Base-by-base conservation (phyloP, 2,888 invertebrate species). In the Sarcophaga subvicina region DNA sequence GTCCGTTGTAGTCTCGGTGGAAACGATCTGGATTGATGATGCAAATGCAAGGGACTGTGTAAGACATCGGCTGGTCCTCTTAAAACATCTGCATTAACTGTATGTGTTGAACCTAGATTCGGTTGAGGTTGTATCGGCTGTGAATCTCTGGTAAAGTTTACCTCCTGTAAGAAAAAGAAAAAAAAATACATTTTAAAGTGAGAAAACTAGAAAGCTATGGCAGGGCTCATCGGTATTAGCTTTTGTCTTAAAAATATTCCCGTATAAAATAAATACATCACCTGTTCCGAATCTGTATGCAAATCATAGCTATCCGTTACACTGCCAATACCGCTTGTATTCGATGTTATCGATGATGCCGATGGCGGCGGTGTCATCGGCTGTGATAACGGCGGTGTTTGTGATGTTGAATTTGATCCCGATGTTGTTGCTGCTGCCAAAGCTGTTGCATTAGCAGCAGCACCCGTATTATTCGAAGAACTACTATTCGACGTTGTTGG, bases 1-100 rank as follows among this genome's bases (percentile, higher is more conserved):
- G 97, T 97, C 86, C 97, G 94, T 88, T 96, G 96, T 37, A 97
- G 94, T 59, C 96, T 94, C 4, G 96, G 96, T 72, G 96, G 95
- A 91, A 95, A 95, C 83, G 95, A 95, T 89, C 95, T 95, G 80
- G 95, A 95, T 93, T 97, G 97, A 89, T 97, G 97, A 86, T 96
- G 94, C 47, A 96, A 94, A 90, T 94, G 95, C 80, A 95, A 93
- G 2, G 94, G 91, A 93, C 95, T 93, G 93, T 95, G 93, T 93
- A 96, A 95, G 27, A 94, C 91, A 80, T 95, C 95, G 77, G 95
- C 83, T 27, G 89, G 80, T 79, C 94, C 94, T 73, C 94, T 94
- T 88, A 94, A 89, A 49, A 94, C 89, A 85, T 93, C 94, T 20
- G 92, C 90, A 88, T 90, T 91, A 80, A 91, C 89, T 79, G 89